Conservation (phyloP, 2,888 invertebrate species). For the Hofmannophila pseudospretella region DNA sequence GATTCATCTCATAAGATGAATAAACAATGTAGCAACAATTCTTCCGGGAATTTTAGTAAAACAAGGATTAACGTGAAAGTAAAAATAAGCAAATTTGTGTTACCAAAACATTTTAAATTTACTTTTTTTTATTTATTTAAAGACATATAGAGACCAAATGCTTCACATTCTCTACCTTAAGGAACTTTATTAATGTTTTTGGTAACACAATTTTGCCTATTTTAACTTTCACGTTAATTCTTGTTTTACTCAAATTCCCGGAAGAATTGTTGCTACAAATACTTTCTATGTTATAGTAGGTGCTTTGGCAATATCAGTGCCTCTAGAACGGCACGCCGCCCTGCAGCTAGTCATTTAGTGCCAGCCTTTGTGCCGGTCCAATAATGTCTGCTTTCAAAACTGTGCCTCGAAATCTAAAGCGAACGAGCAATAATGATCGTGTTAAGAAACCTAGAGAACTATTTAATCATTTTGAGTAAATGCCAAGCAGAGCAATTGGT, state of each 20-base stretch:
- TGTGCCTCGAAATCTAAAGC: conserved; percentile 19
- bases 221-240: too few species aligned
- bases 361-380: conserved; percentile 24
- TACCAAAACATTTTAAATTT: too few species aligned
- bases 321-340: conserved; percentile 24
- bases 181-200: too few species aligned
- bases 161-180: too few species aligned
- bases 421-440: conserved; percentile 24
- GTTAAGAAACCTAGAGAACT: conserved; percentile 24
- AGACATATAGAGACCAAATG: too few species aligned
- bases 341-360: conserved; percentile 18
- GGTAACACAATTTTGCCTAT: too few species aligned
- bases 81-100: too few species aligned
- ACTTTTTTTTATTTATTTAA: too few species aligned
- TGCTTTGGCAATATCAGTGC: conserved; percentile 14
- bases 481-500: conserved; percentile 9
- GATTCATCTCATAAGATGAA: too few species aligned
- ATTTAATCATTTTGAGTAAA: conserved; percentile 20
- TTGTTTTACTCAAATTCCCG: neutral
- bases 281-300: conserved; percentile 8
- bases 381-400: conserved; percentile 31
- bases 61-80: too few species aligned
- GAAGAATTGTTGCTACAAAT: neutral
- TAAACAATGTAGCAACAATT: neutral
- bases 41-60: neutral